Conservation (phyloP, 2,888 invertebrate species). For the Agrotis segetum region DNA sequence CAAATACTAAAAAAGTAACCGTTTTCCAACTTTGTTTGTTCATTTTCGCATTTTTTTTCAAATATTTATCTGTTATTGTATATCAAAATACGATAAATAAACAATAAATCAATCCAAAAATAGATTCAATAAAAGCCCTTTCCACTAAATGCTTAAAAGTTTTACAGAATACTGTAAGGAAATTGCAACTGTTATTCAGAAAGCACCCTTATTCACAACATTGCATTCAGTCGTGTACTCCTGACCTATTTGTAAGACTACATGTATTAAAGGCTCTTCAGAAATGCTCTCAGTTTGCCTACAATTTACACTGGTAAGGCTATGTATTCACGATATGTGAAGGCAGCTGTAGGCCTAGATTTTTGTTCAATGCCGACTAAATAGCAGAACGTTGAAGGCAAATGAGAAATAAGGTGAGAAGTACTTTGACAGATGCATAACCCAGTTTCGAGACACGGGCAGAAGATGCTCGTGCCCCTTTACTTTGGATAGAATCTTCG, state of each 20-base stretch:
- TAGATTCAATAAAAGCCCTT: background rate
- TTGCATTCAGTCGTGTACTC: slow-evolving; percentile 41
- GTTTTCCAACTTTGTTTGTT: background rate
- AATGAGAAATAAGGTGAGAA: background rate
- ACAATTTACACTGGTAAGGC: slow-evolving; percentile 50
- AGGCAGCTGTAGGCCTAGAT: slow-evolving; percentile 14
- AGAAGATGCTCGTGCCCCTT: no score
- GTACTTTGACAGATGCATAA: no score
- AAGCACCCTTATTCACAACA: slow-evolving; percentile 40
- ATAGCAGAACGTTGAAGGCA: background rate
- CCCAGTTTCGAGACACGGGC: no score
- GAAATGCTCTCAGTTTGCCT: slow-evolving; percentile 40
- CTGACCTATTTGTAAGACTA: slow-evolving; percentile 63
- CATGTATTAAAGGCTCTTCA: slow-evolving; percentile 59
- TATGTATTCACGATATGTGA: slow-evolving; percentile 15
- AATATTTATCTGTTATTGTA: no score
- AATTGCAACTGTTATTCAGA: slow-evolving; percentile 39
- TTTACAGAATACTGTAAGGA: slow-evolving; percentile 31
- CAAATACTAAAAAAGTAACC: background rate
- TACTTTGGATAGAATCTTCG: no score
- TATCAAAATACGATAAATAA: background rate
- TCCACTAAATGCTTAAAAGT: slow-evolving; percentile 9
- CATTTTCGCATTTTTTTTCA: no score
- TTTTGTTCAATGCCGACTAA: slow-evolving; percentile 8
- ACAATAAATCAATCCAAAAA: background rate